Conservation (phyloP, 2,113 vertebrate genomes). For the Deroptyus accipitrinus region DNA sequence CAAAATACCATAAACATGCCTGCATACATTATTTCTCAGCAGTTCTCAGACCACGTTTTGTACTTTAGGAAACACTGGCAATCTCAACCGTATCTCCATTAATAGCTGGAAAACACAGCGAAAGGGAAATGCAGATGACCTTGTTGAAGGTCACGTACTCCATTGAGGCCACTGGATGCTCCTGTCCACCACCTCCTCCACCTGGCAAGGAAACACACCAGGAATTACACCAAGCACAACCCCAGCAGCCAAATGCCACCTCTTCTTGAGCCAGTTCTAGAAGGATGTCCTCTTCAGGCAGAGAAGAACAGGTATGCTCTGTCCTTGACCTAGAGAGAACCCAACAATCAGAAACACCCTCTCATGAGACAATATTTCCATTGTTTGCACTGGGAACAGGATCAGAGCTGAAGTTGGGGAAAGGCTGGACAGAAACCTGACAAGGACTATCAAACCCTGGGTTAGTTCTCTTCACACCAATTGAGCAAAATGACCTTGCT, state of each 20-base stretch:
- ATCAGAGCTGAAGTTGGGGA: not conserved
- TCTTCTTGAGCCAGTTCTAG: not conserved
- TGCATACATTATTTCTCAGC: not conserved
- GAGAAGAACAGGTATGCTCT: not conserved
- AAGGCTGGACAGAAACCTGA: not conserved
- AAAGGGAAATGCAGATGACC: not conserved
- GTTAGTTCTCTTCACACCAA: not conserved
- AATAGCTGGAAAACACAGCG: fast-evolving
- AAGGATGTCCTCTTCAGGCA: not conserved
- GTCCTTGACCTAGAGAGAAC: not conserved
- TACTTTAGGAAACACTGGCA: not conserved
- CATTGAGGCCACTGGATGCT: not conserved
- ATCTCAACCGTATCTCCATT: fast-evolving
- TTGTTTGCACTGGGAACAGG: not conserved
- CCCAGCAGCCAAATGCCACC: not conserved
- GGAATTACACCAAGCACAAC: not conserved
- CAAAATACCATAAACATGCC: not conserved
- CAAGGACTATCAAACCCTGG: not conserved
- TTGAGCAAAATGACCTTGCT: not conserved
- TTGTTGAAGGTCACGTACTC: not conserved
- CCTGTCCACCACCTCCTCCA: not conserved
- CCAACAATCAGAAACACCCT: not conserved
- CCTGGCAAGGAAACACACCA: not conserved
- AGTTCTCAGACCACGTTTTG: not conserved
- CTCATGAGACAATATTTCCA: not conserved